Evolutionary conservation across 2,113 vertebrate species (phyloP).

Genomic region (Martes martes): DNA sequence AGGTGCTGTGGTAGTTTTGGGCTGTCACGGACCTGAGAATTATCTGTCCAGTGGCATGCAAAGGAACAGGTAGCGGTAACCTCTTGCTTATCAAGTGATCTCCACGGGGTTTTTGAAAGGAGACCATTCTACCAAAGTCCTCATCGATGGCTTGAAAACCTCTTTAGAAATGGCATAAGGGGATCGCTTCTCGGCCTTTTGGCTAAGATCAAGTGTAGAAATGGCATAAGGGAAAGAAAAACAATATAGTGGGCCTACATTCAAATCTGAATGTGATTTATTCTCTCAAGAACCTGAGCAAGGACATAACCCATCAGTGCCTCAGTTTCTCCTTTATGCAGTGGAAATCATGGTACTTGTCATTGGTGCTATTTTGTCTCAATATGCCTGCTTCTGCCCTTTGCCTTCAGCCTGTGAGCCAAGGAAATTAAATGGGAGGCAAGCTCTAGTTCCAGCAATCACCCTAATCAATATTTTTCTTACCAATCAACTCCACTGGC

Average conservation of each 20-base stretch:
- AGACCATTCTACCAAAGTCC: neutral
- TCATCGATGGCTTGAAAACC: neutral
- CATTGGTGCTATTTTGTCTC: no score
- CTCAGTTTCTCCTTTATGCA: neutral
- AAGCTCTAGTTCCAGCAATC: neutral
- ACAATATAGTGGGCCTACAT: no score
- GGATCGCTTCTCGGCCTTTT: no score
- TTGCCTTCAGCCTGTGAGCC: no score
- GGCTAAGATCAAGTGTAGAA: no score
- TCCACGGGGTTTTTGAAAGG: neutral
- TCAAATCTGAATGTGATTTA: neutral
- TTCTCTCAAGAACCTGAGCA: neutral
- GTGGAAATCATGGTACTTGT: accelerated
- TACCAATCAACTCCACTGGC: no score
- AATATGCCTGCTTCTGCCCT: no score
- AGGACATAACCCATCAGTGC: no score
- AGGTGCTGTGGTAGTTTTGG: neutral
- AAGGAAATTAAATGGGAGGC: neutral
- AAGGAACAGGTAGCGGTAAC: no score
- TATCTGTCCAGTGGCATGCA: no score
- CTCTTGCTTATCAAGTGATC: neutral
- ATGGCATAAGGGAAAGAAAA: neutral
- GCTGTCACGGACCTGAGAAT: neutral
- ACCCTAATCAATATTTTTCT: neutral
- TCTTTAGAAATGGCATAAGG: neutral